Evolutionary conservation across 2,113 vertebrate species (phyloP).

Genomic region (Clarias macrocephalus): DNA sequence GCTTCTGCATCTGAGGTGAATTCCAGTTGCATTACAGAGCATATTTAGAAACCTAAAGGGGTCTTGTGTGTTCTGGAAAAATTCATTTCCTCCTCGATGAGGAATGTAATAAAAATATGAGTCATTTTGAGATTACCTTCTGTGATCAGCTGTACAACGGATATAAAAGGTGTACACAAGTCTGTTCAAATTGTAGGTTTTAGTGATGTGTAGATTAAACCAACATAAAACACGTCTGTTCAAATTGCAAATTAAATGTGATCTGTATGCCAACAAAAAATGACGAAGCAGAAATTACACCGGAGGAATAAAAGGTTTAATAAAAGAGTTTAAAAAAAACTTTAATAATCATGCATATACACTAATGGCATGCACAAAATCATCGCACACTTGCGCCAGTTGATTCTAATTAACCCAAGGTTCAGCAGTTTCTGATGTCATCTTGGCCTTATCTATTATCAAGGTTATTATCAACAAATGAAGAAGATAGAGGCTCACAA

Average conservation of each 20-base stretch:
- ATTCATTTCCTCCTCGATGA: background rate
- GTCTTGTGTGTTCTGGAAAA: background rate
- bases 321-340: background rate
- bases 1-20: background rate
- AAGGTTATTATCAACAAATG: background rate
- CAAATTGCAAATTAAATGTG: background rate
- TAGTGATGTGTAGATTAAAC: background rate
- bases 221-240: background rate
- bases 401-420: background rate
- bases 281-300: background rate
- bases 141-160: background rate
- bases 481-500: background rate
- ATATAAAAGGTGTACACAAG: background rate
- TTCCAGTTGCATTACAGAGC: background rate
- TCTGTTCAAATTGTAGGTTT: background rate
- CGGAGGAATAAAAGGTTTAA: background rate
- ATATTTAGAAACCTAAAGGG: background rate
- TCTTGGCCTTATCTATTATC: background rate
- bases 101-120: constrained; percentile 25
- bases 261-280: background rate
- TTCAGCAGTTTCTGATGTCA: background rate
- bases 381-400: background rate
- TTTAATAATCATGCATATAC: background rate
- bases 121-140: constrained; percentile 1
- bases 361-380: background rate